Base-by-base conservation (phyloP, 2,113 vertebrate genomes). In the Benitochromis conjunctus region DNA sequence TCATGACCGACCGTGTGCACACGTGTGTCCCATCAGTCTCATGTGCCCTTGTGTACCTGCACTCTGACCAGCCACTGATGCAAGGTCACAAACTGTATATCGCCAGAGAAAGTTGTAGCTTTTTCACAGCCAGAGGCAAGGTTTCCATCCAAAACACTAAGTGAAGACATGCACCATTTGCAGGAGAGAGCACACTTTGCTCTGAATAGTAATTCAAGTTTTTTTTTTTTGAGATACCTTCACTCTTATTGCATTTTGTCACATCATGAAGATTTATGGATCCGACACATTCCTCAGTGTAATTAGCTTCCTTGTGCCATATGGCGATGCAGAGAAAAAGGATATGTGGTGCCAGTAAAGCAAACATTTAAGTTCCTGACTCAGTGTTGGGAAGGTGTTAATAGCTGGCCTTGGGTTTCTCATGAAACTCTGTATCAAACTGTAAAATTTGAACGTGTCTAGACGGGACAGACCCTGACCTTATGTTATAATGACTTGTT, bases 371-470 rank as follows among this genome's bases (percentile, higher is more conserved):
- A 89, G 76, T 41, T 78, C 36, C 84, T 87, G 74, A 58, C 57
- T 74, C 24, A 2, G 57, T 69, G 78, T 84, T 84, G 77, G 46
- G 41, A 57, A 89, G 79, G 92, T 92, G 89, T 93, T 86, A 91
- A 91, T 83, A 86, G 46, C 80, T 83, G 83, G 80, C 89, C 29
- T 64, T 71, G 58, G 64, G 69, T 66, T 81, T 84, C 90, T 84
- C 46, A 79, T 91, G 87, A 92, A 92, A 92, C 82, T 79, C 58
- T 58, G 79, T 85, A 92, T 94, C 90, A 91, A 89, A 92, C 82
- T 88, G 76, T 90, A 87, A 86, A 86, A 76, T 71, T 14, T 81
- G 53, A 83, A 90, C 56, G 58, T 58, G 91, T 92, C 91, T 92
- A 85, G 88, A 91, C 88, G 54, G 80, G 87, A 85, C 83, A 79